A percentile compares a stretch with the other conserved stretches of the same genome.
Evolutionary conservation across 2,797 vertebrate species (phyloP).

Genomic region (Crenuchus spilurus): DNA sequence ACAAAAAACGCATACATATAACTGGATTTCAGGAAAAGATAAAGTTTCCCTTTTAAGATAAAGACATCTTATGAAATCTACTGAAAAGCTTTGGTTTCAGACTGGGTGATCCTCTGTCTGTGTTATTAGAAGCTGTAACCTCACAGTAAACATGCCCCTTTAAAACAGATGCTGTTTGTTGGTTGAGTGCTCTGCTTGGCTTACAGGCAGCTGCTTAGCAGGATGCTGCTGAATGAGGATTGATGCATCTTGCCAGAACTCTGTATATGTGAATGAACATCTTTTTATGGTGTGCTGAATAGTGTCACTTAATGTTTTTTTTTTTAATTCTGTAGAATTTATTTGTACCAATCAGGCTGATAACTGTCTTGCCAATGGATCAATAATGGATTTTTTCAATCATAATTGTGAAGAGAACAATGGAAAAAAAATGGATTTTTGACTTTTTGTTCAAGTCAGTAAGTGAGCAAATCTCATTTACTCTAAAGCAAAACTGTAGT

Average conservation of each 20-base stretch:
- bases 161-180: conserved; percentile 40
- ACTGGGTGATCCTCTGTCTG: neutral
- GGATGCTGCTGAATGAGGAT: conserved; percentile 29
- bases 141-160: conserved; percentile 11
- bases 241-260: neutral
- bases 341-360: neutral
- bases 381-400: neutral
- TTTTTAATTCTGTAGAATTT: neutral
- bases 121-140: neutral
- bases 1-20: too few species aligned
- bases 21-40: too few species aligned
- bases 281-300: neutral
- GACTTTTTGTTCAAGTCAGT: too few species aligned
- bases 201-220: conserved; percentile 31
- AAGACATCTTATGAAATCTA: neutral
- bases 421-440: neutral
- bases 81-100: neutral
- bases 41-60: neutral
- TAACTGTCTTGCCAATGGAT: neutral
- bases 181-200: conserved; percentile 21
- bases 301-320: neutral
- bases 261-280: neutral
- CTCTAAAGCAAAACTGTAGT: too few species aligned
- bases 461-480: too few species aligned
- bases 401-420: neutral